A percentile compares a stretch with the other conserved stretches of the same genome.
phyloP scores from a whole-genome alignment of 2,113 vertebrate genomes.

The Pseudopodoces humilis region DNA sequence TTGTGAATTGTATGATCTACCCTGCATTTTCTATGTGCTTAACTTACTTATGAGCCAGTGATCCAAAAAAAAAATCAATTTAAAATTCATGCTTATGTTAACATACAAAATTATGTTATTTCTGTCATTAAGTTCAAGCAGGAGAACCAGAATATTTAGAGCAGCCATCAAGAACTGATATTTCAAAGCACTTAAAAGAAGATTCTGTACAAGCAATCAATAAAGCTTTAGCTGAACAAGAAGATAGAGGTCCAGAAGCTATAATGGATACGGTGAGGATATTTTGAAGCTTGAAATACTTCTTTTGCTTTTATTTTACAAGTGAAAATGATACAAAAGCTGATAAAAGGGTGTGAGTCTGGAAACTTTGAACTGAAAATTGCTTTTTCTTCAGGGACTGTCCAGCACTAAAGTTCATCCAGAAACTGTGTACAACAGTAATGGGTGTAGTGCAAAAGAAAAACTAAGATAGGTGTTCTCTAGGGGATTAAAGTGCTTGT shows the following conservation, averaged over 20 bases:
- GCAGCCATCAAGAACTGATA: slow-evolving; percentile 88
- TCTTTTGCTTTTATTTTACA: not conserved
- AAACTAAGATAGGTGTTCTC: not conserved
- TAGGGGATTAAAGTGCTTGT: not conserved
- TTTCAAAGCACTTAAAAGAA: slow-evolving; percentile 91
- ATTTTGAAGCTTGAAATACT: slow-evolving; percentile 13
- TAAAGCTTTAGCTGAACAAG: slow-evolving; percentile 86
- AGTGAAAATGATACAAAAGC: not conserved
- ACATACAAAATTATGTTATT: slow-evolving; percentile 43
- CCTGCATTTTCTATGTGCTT: not conserved
- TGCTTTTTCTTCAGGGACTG: not conserved
- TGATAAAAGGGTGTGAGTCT: not conserved
- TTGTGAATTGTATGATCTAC: not conserved
- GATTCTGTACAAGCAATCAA: slow-evolving; percentile 90
- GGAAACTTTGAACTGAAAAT: not conserved
- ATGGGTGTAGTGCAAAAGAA: not conserved
- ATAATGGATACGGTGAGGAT: slow-evolving; percentile 86
- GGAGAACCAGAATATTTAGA: slow-evolving; percentile 97
- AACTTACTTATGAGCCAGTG: not conserved
- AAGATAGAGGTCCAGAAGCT: slow-evolving; percentile 88
- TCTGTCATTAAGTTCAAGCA: slow-evolving; percentile 77
- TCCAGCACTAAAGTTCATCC: not conserved
- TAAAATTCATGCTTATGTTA: not conserved
- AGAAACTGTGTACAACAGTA: not conserved
- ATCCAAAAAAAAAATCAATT: not conserved